Conservation (phyloP, 2,888 invertebrate species). For the Drosophila stalkeri region DNA sequence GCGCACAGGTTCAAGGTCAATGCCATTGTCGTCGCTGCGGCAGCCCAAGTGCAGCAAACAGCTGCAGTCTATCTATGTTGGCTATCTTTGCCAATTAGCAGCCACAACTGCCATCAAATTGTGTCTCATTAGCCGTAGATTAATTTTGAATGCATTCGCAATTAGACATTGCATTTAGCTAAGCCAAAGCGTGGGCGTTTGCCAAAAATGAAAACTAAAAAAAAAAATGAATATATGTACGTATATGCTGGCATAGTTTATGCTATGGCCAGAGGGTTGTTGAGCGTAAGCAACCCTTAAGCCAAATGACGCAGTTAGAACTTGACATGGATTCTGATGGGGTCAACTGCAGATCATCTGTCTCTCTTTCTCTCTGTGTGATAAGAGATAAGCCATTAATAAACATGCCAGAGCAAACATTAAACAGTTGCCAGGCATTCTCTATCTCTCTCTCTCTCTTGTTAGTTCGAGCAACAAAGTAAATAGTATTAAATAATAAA, state of each 20-base stretch:
- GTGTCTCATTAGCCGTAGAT: slow-evolving; percentile 76
- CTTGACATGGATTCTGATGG: slow-evolving; percentile 33
- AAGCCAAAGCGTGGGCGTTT: slow-evolving; percentile 51
- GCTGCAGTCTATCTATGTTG: slow-evolving; percentile 31
- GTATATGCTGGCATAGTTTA: slow-evolving; percentile 10
- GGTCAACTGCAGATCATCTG: slow-evolving; percentile 27
- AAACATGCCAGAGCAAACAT: slow-evolving; percentile 27
- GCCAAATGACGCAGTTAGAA: slow-evolving; percentile 39
- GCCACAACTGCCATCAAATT: slow-evolving; percentile 50
- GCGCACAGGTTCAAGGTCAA: slow-evolving; percentile 54
- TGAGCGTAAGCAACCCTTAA: slow-evolving; percentile 23
- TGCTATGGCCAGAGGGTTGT: slow-evolving; percentile 10
- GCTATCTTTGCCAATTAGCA: slow-evolving; percentile 62
- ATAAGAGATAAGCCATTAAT: slow-evolving; percentile 58
- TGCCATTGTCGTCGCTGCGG: slow-evolving; percentile 36
- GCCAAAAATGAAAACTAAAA: slow-evolving; percentile 32
- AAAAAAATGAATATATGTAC: neutral
- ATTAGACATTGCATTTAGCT: slow-evolving; percentile 65
- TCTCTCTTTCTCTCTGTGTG: slow-evolving; percentile 10
- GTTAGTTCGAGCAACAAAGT: slow-evolving; percentile 14
- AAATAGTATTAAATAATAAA: slow-evolving; percentile 7
- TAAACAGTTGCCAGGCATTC: slow-evolving; percentile 33
- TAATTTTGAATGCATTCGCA: slow-evolving; percentile 70
- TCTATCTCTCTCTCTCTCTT: neutral
- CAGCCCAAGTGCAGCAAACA: slow-evolving; percentile 32